Evolutionary conservation across 1,140 invertebrate genomes (phyloP).

Genomic region (Cyphomyrmex costatus): DNA sequence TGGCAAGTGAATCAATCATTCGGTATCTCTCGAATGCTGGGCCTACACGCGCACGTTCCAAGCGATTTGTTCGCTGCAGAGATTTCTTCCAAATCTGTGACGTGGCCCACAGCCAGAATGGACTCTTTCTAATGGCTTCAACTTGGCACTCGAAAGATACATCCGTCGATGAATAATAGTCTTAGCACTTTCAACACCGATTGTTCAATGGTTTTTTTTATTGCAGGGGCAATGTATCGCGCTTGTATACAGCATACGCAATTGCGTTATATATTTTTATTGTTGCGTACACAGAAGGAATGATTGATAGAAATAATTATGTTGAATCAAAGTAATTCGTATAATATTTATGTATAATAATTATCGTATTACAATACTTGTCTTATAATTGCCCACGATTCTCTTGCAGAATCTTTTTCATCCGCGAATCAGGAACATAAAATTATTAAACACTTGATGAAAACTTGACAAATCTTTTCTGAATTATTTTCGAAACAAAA

Average conservation of each 20-base stretch:
- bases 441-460: not conserved
- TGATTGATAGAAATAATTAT: too few relatives aligned
- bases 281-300: too few relatives aligned
- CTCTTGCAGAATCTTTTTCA: not conserved
- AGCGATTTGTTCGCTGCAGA: constrained; percentile 78
- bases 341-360: not conserved
- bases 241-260: not conserved
- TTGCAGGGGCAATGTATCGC: not conserved
- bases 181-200: constrained; percentile 23
- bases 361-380: not conserved
- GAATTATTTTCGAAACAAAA: not conserved
- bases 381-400: not conserved
- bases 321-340: too few relatives aligned
- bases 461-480: not conserved
- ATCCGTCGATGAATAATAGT: constrained; percentile 40
- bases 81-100: constrained; percentile 75
- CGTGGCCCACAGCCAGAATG: constrained; percentile 80
- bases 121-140: constrained; percentile 39
- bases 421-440: not conserved
- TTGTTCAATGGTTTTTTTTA: not conserved
- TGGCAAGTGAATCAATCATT: constrained; percentile 84
- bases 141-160: constrained; percentile 35
- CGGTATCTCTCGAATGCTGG: constrained; percentile 75
- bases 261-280: not conserved
- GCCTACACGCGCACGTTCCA: constrained; percentile 69